Base-by-base conservation (phyloP, 2,113 vertebrate species). In the Stigmatopora argus region DNA sequence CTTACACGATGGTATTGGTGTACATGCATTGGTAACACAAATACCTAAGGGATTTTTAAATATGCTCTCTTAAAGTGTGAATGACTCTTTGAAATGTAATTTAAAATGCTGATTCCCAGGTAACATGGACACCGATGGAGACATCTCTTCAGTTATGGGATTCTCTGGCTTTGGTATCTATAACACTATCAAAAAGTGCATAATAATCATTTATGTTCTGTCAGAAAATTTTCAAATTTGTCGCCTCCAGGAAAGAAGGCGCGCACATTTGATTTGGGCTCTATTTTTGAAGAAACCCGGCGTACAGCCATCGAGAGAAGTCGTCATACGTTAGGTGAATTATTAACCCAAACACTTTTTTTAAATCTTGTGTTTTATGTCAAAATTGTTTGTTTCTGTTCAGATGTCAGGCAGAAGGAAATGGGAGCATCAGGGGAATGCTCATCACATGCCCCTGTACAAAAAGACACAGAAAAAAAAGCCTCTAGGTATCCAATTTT, bases 261-360 rank as follows among this genome's bases (percentile, higher is more conserved):
- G 12, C 93, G 96, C 19, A 98, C 95, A 1, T 99, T 98, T 86
- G 97, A 99, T 65, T 83, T 98, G 45, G 91, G 95, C 72, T 95
- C 96, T 44, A 96, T 98, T 88, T 99, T 98, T 87, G 97, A 98
- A 69, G 93, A 96, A 79, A 98, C 97, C 2, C 91, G 96, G 59
- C 92, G 96, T 72, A 98, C 96, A 18, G 96, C 97, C 0, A 93
- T 95, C 57, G 96, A 98, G 81, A 93, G 96, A 77, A 98, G 95
- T 85, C 92, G 93, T 45, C 93, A 83, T 26, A 86, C 90, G 2
- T 75, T 96, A 15, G 95, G 96, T 98, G 75, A 87, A 87, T 55
- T 34, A n/a, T 49, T 3, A 44, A 62, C 34, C 52, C 5, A 9
- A 44, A n/a, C 15, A 11, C 21, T n/a, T 64, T 71, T 44, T 34